phyloP scores from a whole-genome alignment of 2,113 vertebrate genomes.

The Erinaceus europaeus region DNA sequence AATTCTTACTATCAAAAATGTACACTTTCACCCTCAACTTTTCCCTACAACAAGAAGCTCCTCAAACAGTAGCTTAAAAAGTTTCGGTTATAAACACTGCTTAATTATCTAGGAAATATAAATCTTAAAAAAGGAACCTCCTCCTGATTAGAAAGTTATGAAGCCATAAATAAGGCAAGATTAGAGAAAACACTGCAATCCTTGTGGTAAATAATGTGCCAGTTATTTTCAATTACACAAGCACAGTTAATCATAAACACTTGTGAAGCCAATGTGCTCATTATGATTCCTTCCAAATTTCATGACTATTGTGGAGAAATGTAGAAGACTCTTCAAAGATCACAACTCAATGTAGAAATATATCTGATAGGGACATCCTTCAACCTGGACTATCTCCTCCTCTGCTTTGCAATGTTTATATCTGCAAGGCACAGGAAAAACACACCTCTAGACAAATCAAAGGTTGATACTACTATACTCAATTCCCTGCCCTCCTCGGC shows the following conservation, averaged over 20 bases:
- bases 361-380: not conserved
- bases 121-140: slow-evolving; percentile 26
- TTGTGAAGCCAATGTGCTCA: not conserved
- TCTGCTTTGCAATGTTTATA: not conserved
- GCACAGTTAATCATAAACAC: not conserved
- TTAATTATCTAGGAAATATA: slow-evolving; percentile 27
- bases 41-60: not conserved
- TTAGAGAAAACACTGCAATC: not conserved
- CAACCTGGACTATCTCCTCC: not conserved
- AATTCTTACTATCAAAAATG: slow-evolving; percentile 12
- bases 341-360: not conserved
- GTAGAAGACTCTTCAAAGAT: not conserved
- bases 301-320: slow-evolving; percentile 3
- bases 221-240: slow-evolving; percentile 20
- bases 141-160: slow-evolving; percentile 47
- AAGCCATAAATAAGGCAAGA: slow-evolving; percentile 53
- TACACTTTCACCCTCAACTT: slow-evolving; percentile 1
- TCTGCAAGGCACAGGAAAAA: not conserved
- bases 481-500: not conserved
- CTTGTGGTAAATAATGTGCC: not conserved
- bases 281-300: slow-evolving; percentile 2
- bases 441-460: not conserved
- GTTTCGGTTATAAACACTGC: not conserved
- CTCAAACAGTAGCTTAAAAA: slow-evolving; percentile 5
- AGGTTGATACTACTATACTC: not conserved